Conservation (phyloP, 2,888 invertebrate genomes). For the Autographa pulchrina region DNA sequence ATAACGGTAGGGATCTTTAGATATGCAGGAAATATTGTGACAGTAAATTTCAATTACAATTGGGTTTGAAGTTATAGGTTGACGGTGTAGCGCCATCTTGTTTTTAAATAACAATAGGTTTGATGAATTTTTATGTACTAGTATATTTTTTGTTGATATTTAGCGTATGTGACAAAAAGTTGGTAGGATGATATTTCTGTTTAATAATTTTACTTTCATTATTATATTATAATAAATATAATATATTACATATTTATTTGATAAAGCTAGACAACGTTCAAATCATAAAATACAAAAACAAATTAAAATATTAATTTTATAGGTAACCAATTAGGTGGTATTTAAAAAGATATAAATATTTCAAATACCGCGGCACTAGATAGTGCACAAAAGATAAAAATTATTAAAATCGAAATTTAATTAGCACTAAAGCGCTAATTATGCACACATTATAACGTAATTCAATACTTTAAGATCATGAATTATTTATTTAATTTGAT, state of each 20-base stretch:
- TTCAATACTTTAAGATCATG: constrained; percentile 49
- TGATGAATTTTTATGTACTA: no score
- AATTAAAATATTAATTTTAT: not conserved
- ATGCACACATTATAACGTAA: constrained; percentile 42
- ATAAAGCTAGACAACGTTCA: no score
- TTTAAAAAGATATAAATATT: not conserved
- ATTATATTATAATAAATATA: no score
- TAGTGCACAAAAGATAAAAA: not conserved
- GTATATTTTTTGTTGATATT: no score
- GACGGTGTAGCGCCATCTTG: not conserved
- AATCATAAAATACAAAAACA: not conserved
- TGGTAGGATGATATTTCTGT: no score
- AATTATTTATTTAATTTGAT: constrained; percentile 48
- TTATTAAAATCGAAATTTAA: constrained; percentile 8
- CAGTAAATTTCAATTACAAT: constrained; percentile 43
- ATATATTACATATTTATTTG: no score
- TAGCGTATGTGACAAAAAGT: no score
- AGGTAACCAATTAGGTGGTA: not conserved
- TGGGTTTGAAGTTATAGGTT: constrained; percentile 3
- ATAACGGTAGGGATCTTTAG: constrained; percentile 25
- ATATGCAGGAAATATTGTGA: not conserved
- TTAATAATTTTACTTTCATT: no score
- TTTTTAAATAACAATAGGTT: not conserved
- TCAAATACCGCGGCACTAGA: not conserved
- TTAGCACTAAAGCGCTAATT: constrained; percentile 37